A percentile compares a stretch with the other conserved stretches of the same genome.
phyloP scores from a whole-genome alignment of 2,797 vertebrate genomes.

The Sebastes kiyomatsui region DNA sequence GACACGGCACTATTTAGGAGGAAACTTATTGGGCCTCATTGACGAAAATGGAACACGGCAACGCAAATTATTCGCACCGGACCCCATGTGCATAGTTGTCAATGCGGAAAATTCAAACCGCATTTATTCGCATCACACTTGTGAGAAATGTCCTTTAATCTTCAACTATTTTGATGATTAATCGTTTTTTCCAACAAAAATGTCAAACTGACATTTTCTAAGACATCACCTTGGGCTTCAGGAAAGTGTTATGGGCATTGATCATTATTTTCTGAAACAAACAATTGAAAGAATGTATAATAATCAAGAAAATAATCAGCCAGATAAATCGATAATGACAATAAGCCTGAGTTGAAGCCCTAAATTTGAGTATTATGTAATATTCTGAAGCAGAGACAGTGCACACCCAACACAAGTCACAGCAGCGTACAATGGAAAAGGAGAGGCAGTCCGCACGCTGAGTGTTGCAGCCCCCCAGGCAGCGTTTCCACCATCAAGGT shows the following conservation, averaged over 20 bases:
- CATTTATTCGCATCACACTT: too few species aligned
- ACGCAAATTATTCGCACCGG: fast-evolving
- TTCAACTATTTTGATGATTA: not conserved
- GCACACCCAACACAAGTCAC: not conserved
- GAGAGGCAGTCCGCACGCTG: not conserved
- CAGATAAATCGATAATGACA: not conserved
- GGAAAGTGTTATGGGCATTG: not conserved
- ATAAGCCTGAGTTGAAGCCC: not conserved
- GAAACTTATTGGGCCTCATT: too few species aligned
- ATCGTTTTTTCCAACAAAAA: not conserved
- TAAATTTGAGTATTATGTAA: not conserved
- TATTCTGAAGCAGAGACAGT: not conserved
- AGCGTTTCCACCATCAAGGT: not conserved
- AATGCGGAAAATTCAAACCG: too few species aligned
- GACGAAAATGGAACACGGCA: too few species aligned
- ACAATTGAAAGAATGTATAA: not conserved
- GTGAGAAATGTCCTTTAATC: not conserved
- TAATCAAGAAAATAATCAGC: not conserved
- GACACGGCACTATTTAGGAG: too few species aligned
- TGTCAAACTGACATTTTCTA: not conserved
- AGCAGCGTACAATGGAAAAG: not conserved
- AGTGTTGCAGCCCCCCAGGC: not conserved
- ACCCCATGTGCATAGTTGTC: fast-evolving
- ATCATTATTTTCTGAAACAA: not conserved
- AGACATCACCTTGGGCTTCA: not conserved